Percentiles rank a stretch among this genome's conserved stretches.
These are phyloP conservation scores for Prosapia bicincta DNA, from an alignment of 2,888 invertebrate species.

Conservation along the genomic window DNA sequence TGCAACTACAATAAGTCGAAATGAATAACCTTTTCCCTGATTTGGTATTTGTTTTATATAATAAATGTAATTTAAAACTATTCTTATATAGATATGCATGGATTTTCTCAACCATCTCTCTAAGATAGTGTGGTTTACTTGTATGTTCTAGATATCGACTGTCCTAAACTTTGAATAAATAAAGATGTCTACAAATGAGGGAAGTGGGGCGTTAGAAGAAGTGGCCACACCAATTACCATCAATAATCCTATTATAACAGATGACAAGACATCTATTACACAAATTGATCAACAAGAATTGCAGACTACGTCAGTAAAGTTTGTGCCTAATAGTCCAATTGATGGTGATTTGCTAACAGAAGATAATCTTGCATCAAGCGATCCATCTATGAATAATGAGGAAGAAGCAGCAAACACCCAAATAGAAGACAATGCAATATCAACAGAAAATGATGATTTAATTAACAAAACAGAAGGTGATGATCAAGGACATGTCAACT, in stretches of 20 bases:
- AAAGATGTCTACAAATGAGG: neutral
- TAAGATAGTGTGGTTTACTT: neutral
- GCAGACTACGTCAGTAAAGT: neutral
- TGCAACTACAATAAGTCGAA: no score
- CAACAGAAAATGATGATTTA: no score
- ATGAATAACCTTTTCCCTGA: no score
- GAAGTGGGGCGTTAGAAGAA: no score
- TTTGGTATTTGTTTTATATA: no score
- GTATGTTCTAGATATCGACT: neutral
- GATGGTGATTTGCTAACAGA: neutral
- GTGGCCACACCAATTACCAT: no score
- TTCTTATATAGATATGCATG: no score
- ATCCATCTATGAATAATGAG: neutral
- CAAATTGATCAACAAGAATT: neutral
- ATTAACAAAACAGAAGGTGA: no score
- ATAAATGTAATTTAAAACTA: no score
- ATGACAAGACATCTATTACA: neutral
- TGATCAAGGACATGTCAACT: neutral
- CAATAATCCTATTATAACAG: neutral
- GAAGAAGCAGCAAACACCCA: neutral
- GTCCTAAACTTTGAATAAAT: neutral
- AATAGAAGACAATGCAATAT: neutral
- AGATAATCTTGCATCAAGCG: neutral
- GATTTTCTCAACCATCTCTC: no score
- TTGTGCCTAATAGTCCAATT: neutral